Evolutionary conservation across 2,888 invertebrate genomes (phyloP), one percentile per base, ranked within the genome.

Genomic region (Polydrusus tereticollis): DNA sequence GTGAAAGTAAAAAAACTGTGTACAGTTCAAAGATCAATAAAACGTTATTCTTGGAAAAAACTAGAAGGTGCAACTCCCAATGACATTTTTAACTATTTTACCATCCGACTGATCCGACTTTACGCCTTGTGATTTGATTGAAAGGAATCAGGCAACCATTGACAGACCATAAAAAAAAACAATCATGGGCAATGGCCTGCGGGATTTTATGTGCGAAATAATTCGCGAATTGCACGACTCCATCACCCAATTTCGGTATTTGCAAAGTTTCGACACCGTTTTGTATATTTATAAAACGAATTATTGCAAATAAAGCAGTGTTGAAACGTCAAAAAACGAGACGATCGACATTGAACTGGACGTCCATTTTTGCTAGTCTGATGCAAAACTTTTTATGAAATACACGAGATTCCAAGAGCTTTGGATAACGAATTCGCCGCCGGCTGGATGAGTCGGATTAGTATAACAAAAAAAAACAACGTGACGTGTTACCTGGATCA

Each of bases 401-500:
- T n/a, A 21, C 1, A n/a, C 52, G 41, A 36, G 26, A 23, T 16
- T 18, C 20, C 29, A 36, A 47, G 10, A 58, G 16, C 8, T 20
- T 43, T 20, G 43, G 14, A 14, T 20, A 23, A 16, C 16, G n/a
- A 52, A 52, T n/a, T 64, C 52, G 33, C 52, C 3, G 52, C 16
- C 64, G 64, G 29, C 64, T 52, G 66, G 66, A 58, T 66, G 58
- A 58, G 29, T 58, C 58, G 57, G 33, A 43, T 45, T 57, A 45
- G 23, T 6, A 47, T 47, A 45, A 38, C 23, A 47, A 38, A 68
- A 68, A 75, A 75, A 55, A 73, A 75, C 72, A 75, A 69, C 45
- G 69, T 75, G 75, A 75, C 75, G 75, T 75, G 75, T 75, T 69
- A 70, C 62, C 64, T 75, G 69, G 72, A 69, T 60, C 62, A 63